Evolutionary conservation across 2,888 invertebrate genomes (phyloP), one percentile per base, ranked within the genome.

Genomic region (Junonia oenone): DNA sequence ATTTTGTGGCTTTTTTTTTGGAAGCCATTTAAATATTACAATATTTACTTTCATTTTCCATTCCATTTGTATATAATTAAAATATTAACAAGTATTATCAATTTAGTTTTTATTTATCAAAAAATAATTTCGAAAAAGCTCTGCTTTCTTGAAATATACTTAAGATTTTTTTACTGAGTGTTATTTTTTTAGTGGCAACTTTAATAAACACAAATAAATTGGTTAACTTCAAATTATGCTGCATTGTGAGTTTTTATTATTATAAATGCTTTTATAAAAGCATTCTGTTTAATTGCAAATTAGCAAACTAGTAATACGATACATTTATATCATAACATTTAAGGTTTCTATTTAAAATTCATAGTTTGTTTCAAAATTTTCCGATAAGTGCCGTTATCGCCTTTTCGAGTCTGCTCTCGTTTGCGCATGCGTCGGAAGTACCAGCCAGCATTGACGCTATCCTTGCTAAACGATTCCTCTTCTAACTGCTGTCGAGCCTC

Each of bases 351-450:
- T 72, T 87, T 88, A 59, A 75, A 82, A 67, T 86, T 85, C 79
- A 82, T 78, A 55, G 76, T 79, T 2, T 71, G 76, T 63, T 84
- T 87, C 3, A 72, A 68, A 40, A 73, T 60, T 60, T 82, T 86
- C 56, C 73, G 81, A 58, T 77, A 68, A 11, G 81, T 86, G 59
- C 73, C 78, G 60, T 86, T 89, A 52, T 83, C 79, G 13, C 73
- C 73, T 55, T 85, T 84, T 3, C 90, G 82, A 55, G 87, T 86
- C 54, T 89, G 87, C 53, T 91, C 90, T 5, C 91, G 77, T 55
- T 78, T 78, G 50, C 82, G 79, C 90, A 90, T 86, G 22, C 90
- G 82, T 14, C 83, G 76, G 61, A 90, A 90, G 64, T 91, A 90
- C 91, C 91, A 90, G 1, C 79, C 78, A 0, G 88, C 80, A 60